Percentiles rank a stretch among this genome's conserved stretches.
Conservation (phyloP, 2,113 vertebrate genomes). For the Tetrax tetrax region DNA sequence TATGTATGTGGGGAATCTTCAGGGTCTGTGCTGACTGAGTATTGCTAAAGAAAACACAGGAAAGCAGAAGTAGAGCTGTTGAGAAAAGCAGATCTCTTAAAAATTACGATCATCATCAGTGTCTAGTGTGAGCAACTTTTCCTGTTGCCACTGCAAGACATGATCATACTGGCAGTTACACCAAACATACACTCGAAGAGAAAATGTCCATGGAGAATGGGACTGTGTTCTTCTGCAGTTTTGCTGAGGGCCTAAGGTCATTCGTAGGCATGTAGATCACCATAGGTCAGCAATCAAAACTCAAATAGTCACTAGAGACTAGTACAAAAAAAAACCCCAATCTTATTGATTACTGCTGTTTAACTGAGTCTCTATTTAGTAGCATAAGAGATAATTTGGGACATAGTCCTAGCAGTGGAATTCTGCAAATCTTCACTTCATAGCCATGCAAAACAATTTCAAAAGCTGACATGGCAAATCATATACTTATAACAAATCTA, state of each 20-base stretch:
- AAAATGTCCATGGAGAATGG: not conserved
- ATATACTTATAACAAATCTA: not conserved
- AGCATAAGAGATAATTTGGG: fast-evolving
- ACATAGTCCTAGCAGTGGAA: not conserved
- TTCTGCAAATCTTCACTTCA: not conserved
- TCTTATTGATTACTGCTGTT: not conserved
- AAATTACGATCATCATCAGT: not conserved
- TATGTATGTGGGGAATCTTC: not conserved
- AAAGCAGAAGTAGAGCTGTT: not conserved
- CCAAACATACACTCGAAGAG: not conserved
- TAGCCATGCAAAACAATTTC: not conserved
- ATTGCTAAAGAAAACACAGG: not conserved
- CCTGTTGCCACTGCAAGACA: not conserved
- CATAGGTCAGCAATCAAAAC: not conserved
- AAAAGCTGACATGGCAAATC: not conserved
- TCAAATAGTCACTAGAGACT: not conserved
- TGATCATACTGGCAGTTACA: not conserved
- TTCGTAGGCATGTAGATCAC: not conserved
- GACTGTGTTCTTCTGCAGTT: not conserved
- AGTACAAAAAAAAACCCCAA: not conserved
- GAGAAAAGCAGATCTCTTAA: not conserved
- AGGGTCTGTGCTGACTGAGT: not conserved
- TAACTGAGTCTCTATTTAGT: not conserved
- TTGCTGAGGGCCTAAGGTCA: not conserved
- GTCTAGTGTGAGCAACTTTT: not conserved